phyloP scores from a whole-genome alignment of 2,888 invertebrate genomes.

The Apeira syringaria region DNA sequence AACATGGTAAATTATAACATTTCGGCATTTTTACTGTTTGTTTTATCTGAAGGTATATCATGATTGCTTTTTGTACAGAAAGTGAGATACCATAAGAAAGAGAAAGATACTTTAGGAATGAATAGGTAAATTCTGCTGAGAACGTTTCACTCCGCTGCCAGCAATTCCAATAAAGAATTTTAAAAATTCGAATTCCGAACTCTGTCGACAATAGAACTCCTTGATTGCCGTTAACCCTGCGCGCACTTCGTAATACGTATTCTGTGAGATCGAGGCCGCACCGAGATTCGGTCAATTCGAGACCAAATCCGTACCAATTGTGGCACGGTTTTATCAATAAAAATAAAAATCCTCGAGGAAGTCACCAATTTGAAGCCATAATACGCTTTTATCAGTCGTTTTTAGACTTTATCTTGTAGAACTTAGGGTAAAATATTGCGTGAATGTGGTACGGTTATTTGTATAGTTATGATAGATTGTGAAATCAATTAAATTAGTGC shows the following conservation, averaged over 20 bases:
- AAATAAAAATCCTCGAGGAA: slow-evolving; percentile 79
- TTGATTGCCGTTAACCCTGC: slow-evolving; percentile 29
- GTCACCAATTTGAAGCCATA: slow-evolving; percentile 66
- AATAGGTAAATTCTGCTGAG: too few species aligned
- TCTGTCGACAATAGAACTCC: neutral
- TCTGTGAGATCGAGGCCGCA: slow-evolving; percentile 36
- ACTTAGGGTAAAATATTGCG: slow-evolving; percentile 16
- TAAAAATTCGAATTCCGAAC: slow-evolving; percentile 8
- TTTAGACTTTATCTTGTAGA: slow-evolving; percentile 28
- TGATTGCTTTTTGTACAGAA: too few species aligned
- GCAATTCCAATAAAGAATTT: neutral
- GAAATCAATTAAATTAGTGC: slow-evolving; percentile 66
- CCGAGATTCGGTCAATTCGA: slow-evolving; percentile 65
- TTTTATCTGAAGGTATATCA: too few species aligned
- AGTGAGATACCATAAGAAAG: too few species aligned
- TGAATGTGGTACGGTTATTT: slow-evolving; percentile 3
- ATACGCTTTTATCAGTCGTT: slow-evolving; percentile 22
- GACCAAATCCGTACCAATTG: slow-evolving; percentile 76
- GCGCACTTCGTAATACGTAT: slow-evolving; percentile 30
- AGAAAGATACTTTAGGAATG: too few species aligned
- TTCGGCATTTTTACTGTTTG: too few species aligned
- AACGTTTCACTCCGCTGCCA: too few species aligned
- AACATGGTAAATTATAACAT: too few species aligned
- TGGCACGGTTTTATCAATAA: slow-evolving; percentile 76
- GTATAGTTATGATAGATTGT: slow-evolving; percentile 46